Conservation (phyloP, 2,888 invertebrate genomes). For the Thelaira solivaga region DNA sequence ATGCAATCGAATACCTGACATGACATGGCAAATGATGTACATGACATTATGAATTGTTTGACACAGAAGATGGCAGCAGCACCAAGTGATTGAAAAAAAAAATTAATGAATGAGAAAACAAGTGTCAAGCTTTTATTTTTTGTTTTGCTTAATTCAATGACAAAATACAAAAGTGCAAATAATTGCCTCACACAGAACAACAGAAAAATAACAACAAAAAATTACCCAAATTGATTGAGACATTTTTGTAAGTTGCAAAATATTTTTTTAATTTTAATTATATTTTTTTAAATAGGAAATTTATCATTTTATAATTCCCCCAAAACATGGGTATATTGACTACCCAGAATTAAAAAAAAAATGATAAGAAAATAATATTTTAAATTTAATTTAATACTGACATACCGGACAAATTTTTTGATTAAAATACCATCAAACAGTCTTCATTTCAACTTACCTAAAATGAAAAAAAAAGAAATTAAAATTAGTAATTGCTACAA, state of each 20-base stretch:
- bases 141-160: conserved; percentile 6
- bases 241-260: too few relatives aligned
- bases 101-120: not conserved
- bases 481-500: not conserved
- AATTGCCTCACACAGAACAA: conserved; percentile 38
- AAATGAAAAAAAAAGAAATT: conserved; percentile 8
- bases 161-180: conserved; percentile 18
- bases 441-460: conserved; percentile 20
- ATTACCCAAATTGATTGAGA: not conserved
- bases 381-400: conserved; percentile 1
- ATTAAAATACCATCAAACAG: too few relatives aligned
- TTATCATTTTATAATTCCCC: too few relatives aligned
- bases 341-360: too few relatives aligned
- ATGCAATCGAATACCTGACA: conserved; percentile 29
- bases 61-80: not conserved
- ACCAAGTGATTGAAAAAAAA: not conserved
- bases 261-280: too few relatives aligned
- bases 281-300: too few relatives aligned
- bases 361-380: too few relatives aligned
- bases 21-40: conserved; percentile 31
- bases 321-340: too few relatives aligned
- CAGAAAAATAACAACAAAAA: not conserved
- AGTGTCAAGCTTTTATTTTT: not conserved
- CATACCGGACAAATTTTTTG: conserved; percentile 36
- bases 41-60: conserved; percentile 7